Evolutionary conservation across 2,797 vertebrate species (phyloP), one percentile per base, ranked within the genome.

Genomic region (Macropodus opercularis): DNA sequence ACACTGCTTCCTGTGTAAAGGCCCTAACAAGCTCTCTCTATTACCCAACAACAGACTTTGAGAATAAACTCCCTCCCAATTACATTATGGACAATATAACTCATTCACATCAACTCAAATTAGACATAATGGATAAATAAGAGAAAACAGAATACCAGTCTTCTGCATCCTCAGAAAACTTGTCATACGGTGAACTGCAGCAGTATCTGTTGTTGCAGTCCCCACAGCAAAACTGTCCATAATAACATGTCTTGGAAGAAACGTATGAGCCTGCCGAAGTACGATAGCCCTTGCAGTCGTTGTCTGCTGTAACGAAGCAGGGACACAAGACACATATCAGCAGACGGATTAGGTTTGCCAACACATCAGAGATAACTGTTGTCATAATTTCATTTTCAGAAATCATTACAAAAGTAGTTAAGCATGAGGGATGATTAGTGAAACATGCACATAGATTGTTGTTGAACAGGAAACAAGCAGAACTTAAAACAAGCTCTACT

Each of bases 181-280:
- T 1, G 0, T 0, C 0, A 0, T 0, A 0, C 2, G 0, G 0
- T 5, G 5, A 0, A 0, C 0, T 0, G 71, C 92, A 93, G 81
- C 92, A 93, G 14, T 52, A 46, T 85, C 86, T 83, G 0, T 11
- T 0, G 0, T 0, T 0, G 56, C 92, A 93, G 34, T 0, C 0
- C 1, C 92, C 92, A 55, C 92, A 93, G 38, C 92, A 93, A 62
- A 63, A 86, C 2, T 14, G 13, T 10, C 1, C 0, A 0, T 0
- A 0, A 0, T 0, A 0, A 0, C 27, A 93, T 0, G 0, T 0
- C 24, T 62, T 0, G 2, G 0, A 0, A 0, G 0, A 0, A 0
- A 65, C 52, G 11, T 36, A 64, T 0, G 0, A 0, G 8, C 32
- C 27, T 0, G 0, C 0, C 0, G 0, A 0, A 43, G 80, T 81